A percentile compares a stretch with the other conserved stretches of the same genome.
Conservation (phyloP, 2,888 invertebrate species). For the Agrotis exclamationis region DNA sequence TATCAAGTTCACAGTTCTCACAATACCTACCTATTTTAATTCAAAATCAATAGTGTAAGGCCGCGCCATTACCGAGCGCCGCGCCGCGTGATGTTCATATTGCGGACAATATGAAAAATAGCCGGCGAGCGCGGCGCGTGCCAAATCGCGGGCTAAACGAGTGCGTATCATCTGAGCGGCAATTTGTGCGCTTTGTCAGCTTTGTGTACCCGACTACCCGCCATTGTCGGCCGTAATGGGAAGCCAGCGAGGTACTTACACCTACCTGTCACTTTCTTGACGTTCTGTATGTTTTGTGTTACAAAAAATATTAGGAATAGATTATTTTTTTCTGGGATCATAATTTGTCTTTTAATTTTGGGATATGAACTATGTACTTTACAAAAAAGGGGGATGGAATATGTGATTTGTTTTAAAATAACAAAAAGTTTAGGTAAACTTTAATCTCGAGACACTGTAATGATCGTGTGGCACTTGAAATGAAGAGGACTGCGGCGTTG, state of each 20-base stretch:
- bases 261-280: slow-evolving; percentile 42
- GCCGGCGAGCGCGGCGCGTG: slow-evolving; percentile 32
- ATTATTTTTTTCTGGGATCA: too few relatives aligned
- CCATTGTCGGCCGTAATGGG: slow-evolving; percentile 52
- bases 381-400: too few relatives aligned
- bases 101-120: slow-evolving; percentile 56
- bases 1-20: slow-evolving; percentile 10
- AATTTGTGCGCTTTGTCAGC: slow-evolving; percentile 57
- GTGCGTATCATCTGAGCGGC: slow-evolving; percentile 59
- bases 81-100: slow-evolving; percentile 34
- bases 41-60: slow-evolving; percentile 48
- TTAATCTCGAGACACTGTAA: too few relatives aligned
- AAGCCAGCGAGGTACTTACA: slow-evolving; percentile 14
- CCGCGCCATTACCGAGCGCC: slow-evolving; percentile 20
- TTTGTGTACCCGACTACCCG: slow-evolving; percentile 40
- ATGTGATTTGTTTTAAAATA: too few relatives aligned
- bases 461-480: too few relatives aligned
- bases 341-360: neutral
- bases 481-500: neutral
- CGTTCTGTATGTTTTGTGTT: slow-evolving; percentile 13
- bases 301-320: slow-evolving; percentile 5
- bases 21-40: slow-evolving; percentile 34
- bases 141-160: slow-evolving; percentile 48
- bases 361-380: too few relatives aligned
- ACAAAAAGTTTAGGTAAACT: too few relatives aligned